Evolutionary conservation across 2,888 invertebrate species (phyloP), one percentile per base, ranked within the genome.

Genomic region (Gari tellinella): DNA sequence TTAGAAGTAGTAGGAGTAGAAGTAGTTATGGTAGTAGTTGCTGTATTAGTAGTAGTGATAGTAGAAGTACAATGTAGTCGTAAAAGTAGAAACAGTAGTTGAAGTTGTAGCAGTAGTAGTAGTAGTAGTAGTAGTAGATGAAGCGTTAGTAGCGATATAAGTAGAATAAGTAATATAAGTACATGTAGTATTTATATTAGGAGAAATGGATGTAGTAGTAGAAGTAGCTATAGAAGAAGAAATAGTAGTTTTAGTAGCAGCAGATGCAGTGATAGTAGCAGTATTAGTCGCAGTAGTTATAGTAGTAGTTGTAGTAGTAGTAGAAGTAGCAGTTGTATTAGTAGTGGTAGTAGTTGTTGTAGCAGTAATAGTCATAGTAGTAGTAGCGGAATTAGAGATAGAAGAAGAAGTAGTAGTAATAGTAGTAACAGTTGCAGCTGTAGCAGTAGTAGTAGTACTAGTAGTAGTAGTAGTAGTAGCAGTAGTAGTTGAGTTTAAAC

Each of bases 391-490:
- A 41, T 40, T 56, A 19, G 41, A 10, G n/a, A 10, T 56, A 5
- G 56, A 41, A 17, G 23, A 41, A n/a, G 12, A 41, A 19, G 41
- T 56, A 40, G 56, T 56, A 41, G 41, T 56, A 41, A 41, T 21
- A 56, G 21, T 56, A 56, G 56, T 21, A 25, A 21, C n/a, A n/a
- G n/a, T n/a, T n/a, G n/a, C n/a, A n/a, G n/a, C n/a, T n/a, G n/a
- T n/a, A n/a, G n/a, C n/a, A 56, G 40, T 56, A 56, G 56, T 56
- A 56, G 41, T 56, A 56, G 43, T 56, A 56, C 19, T 56, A 56
- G 40, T 56, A n/a, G n/a, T n/a, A n/a, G n/a, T n/a, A n/a, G n/a
- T n/a, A n/a, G n/a, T n/a, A n/a, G n/a, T n/a, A n/a, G n/a, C n/a
- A n/a, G n/a, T n/a, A n/a, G n/a, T n/a, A n/a, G n/a, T n/a, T n/a